Evolutionary conservation across 2,888 invertebrate species (phyloP).

Genomic region (Isoperla grammatica): DNA sequence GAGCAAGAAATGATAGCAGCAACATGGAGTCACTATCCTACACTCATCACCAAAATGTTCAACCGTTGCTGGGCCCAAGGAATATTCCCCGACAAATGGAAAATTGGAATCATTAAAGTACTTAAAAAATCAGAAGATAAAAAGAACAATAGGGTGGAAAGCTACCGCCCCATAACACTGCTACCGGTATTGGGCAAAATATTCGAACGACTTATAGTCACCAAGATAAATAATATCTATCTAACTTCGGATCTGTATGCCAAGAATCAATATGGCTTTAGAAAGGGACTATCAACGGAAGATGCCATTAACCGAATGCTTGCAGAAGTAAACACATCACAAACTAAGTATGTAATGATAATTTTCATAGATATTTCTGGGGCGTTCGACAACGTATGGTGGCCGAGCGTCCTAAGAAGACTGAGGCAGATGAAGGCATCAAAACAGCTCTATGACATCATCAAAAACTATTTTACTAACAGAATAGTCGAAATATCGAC

Average conservation of each 20-base stretch:
- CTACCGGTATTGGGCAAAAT: not conserved
- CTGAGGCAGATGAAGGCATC: not conserved
- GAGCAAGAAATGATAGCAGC: too few species aligned
- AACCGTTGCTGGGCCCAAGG: too few species aligned
- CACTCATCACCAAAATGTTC: too few species aligned
- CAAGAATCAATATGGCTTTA: not conserved
- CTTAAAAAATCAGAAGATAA: not conserved
- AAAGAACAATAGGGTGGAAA: not conserved
- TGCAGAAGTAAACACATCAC: too few species aligned
- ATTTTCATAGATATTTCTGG: not conserved
- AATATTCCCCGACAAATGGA: too few species aligned
- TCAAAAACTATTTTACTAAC: not conserved
- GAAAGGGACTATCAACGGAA: too few species aligned
- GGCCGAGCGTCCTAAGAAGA: not conserved
- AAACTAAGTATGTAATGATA: not conserved
- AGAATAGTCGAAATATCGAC: too few species aligned
- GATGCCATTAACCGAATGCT: too few species aligned
- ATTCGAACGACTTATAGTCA: not conserved
- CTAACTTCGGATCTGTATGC: not conserved
- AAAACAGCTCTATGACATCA: not conserved
- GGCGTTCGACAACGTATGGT: not conserved
- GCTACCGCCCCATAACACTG: not conserved
- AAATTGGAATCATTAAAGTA: not conserved
- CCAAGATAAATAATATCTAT: not conserved
- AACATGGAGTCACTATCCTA: too few species aligned